Percentiles rank a stretch among this genome's conserved stretches.
Evolutionary conservation across 2,113 vertebrate species (phyloP).

Genomic region (Phalacrocorax brasilianus): DNA sequence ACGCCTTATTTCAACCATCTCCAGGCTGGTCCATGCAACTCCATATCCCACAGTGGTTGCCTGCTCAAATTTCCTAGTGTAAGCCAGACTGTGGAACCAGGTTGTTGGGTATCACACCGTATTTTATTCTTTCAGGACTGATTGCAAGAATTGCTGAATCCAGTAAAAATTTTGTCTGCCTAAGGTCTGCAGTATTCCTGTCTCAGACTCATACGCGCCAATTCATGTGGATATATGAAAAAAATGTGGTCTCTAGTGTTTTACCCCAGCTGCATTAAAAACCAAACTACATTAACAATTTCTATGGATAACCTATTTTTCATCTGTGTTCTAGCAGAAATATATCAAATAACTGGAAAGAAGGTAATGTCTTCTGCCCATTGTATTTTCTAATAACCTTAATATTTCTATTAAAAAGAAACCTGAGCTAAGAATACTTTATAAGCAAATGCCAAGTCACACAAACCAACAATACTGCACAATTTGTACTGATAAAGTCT

Average conservation of each 20-base stretch:
- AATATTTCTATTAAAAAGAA: not conserved
- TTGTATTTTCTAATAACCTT: not conserved
- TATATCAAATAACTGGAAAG: not conserved
- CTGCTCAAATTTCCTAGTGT: not conserved
- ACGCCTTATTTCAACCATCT: not conserved
- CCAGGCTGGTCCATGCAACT: not conserved
- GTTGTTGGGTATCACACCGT: not conserved
- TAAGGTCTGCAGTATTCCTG: not conserved
- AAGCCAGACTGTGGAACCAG: not conserved
- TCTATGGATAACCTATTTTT: conserved; percentile 16
- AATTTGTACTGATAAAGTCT: not conserved
- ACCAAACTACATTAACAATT: not conserved
- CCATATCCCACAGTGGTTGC: not conserved
- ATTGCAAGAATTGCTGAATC: not conserved
- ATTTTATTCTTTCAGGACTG: not conserved
- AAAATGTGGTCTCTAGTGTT: not conserved
- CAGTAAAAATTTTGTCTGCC: not conserved
- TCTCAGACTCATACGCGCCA: not conserved
- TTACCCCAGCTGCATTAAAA: not conserved
- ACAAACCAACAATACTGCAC: not conserved
- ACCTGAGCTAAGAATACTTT: not conserved
- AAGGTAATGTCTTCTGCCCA: not conserved
- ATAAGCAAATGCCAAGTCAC: conserved; percentile 12
- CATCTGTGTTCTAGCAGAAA: not conserved
- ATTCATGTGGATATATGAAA: not conserved